phyloP scores from a whole-genome alignment of 1,140 invertebrate species.

The Drosophila busckii region DNA sequence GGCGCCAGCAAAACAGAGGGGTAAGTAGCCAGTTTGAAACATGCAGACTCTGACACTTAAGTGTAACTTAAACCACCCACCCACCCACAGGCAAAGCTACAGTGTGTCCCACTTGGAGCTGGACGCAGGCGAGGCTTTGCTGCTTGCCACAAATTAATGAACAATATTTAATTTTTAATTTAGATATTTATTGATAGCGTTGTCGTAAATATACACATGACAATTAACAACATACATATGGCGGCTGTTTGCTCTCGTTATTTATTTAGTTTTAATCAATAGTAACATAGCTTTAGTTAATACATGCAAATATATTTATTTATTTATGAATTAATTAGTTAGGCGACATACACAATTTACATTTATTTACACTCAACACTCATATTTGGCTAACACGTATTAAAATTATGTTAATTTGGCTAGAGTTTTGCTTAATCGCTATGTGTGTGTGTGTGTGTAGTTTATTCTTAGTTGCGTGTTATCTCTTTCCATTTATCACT shows the following conservation, averaged over 20 bases:
- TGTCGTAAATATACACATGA: conserved; percentile 43
- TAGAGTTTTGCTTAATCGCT: not conserved
- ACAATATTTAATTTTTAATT: not conserved
- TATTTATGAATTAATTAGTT: not conserved
- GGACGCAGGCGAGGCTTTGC: conserved; percentile 40
- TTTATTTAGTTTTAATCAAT: conserved; percentile 31
- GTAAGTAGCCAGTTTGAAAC: conserved; percentile 11
- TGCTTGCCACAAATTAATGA: conserved; percentile 25
- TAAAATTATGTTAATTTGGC: conserved; percentile 3
- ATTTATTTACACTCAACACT: conserved; percentile 33
- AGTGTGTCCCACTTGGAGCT: too few species aligned
- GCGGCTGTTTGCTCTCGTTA: not conserved
- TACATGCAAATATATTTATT: conserved; percentile 4
- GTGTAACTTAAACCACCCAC: not conserved
- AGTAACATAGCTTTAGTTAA: conserved; percentile 15
- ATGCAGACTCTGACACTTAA: not conserved
- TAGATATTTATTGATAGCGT: conserved; percentile 30
- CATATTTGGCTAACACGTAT: conserved; percentile 26
- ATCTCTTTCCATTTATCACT: too few species aligned
- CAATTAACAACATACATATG: conserved; percentile 50
- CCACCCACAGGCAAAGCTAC: too few species aligned
- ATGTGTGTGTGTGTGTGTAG: conserved; percentile 10
- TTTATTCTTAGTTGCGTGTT: too few species aligned
- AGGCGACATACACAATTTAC: too few species aligned
- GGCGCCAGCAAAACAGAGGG: conserved; percentile 32